These are phyloP conservation scores for Sebastes taczanowskii DNA, from an alignment of 2,797 vertebrate genomes.

Conservation along the genomic window DNA sequence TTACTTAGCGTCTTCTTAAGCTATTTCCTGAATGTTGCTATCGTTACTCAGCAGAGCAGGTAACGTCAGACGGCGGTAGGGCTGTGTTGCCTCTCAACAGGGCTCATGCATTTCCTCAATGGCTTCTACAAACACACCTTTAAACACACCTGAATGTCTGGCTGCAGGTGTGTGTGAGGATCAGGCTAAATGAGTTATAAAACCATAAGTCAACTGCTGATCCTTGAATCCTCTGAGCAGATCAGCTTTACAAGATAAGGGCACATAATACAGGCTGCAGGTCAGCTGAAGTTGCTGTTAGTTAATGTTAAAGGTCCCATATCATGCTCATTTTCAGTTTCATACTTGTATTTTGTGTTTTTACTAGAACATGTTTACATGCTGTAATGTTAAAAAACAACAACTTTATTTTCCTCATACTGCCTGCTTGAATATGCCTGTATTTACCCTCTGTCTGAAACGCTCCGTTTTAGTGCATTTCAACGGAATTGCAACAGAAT, in stretches of 20 bases:
- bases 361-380: no score
- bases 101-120: background rate
- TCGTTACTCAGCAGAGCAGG: background rate
- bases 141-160: background rate
- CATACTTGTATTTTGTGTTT: no score
- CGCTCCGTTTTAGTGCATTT: no score
- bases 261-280: background rate
- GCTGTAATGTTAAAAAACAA: no score
- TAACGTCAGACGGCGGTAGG: background rate
- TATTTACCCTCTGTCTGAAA: no score
- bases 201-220: background rate
- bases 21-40: background rate
- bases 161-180: background rate
- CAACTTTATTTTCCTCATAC: no score
- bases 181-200: constrained; percentile 4
- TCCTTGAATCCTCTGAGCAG: background rate
- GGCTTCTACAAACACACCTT: background rate
- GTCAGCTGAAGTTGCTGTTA: background rate
- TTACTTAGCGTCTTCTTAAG: background rate
- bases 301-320: background rate
- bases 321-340: no score
- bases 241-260: background rate
- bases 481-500: no score
- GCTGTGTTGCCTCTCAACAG: background rate
- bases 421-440: no score